Evolutionary conservation across 2,888 invertebrate species (phyloP).

Genomic region (Thelaira solivaga): DNA sequence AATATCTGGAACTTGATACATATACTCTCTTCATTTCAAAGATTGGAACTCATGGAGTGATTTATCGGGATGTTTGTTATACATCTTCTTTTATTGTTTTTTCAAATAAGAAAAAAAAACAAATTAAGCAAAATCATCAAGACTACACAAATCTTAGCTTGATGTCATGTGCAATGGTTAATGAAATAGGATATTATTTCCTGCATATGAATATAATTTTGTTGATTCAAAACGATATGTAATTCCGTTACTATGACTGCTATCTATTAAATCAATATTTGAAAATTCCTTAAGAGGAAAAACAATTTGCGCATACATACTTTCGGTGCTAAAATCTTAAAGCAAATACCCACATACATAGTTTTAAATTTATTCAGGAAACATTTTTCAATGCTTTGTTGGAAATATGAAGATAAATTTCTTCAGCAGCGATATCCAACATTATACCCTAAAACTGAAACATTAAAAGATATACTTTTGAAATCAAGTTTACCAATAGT

Average conservation of each 20-base stretch:
- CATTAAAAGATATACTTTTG: constrained; percentile 71
- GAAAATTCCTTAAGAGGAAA: not conserved
- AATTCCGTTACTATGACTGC: constrained; percentile 41
- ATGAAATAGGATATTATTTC: too few relatives aligned
- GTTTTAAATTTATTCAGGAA: not conserved
- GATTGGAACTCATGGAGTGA: too few relatives aligned
- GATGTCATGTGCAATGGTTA: too few relatives aligned
- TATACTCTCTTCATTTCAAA: too few relatives aligned
- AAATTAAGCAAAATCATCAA: too few relatives aligned
- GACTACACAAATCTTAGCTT: too few relatives aligned
- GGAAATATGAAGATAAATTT: constrained; percentile 72
- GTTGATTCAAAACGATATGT: not conserved
- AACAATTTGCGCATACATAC: too few relatives aligned
- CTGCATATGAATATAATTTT: not conserved
- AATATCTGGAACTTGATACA: too few relatives aligned
- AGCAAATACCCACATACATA: not conserved
- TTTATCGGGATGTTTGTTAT: too few relatives aligned
- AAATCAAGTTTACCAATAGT: constrained; percentile 76
- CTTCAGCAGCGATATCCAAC: constrained; percentile 72
- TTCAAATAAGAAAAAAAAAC: too few relatives aligned
- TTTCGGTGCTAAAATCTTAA: not conserved
- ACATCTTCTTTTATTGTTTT: too few relatives aligned
- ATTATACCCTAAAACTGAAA: constrained; percentile 70
- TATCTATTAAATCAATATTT: constrained; percentile 42
- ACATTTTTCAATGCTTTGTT: constrained; percentile 71